phyloP scores from a whole-genome alignment of 2,113 vertebrate genomes.

The Mesitornis unicolor region DNA sequence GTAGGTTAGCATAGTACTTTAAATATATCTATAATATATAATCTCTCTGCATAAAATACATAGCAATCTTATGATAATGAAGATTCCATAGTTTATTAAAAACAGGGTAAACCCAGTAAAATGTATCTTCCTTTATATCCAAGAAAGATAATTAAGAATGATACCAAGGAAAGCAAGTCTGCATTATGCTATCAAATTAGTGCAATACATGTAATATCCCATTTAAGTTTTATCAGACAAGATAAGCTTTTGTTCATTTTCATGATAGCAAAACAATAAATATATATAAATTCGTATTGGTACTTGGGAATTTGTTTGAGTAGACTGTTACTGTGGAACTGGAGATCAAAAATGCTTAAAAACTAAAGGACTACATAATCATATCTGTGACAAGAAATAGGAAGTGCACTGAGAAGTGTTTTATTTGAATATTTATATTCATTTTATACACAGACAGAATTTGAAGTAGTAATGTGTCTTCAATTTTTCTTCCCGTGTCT shows the following conservation, averaged over 20 bases:
- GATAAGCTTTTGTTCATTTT: neutral
- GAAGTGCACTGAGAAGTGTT: neutral
- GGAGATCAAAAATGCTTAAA: neutral
- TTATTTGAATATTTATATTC: neutral
- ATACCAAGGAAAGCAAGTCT: neutral
- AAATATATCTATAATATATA: neutral
- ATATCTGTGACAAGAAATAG: neutral
- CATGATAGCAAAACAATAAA: neutral
- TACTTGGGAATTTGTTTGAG: neutral
- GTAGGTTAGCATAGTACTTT: neutral
- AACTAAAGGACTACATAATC: neutral
- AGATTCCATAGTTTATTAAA: constrained; percentile 13
- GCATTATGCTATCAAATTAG: constrained; percentile 32
- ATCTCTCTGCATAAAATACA: neutral
- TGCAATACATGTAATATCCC: neutral
- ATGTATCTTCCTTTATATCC: constrained; percentile 44
- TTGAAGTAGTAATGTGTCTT: neutral
- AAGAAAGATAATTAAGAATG: constrained; percentile 35
- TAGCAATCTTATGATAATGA: neutral
- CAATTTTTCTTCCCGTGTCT: neutral
- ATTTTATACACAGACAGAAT: neutral
- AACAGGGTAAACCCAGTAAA: neutral
- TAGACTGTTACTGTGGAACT: neutral
- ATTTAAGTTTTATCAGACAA: neutral
- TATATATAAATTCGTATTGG: neutral